Base-by-base conservation (phyloP, 2,797 vertebrate genomes). In the Meriones psammophilus region DNA sequence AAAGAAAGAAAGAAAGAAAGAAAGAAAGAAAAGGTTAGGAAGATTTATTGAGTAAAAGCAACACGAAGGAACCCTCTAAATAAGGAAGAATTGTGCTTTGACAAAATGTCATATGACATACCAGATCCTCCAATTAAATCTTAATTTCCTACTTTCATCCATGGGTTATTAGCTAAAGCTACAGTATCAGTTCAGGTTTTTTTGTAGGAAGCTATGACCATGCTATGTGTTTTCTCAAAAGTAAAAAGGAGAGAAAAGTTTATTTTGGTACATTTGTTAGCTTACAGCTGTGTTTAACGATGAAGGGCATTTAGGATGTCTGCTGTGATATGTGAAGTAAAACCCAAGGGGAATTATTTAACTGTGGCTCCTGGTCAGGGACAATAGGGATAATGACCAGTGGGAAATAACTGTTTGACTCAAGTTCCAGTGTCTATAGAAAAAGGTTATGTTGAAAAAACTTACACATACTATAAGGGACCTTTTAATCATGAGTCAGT, bases 241-340 rank as follows among this genome's bases (percentile, higher is more conserved):
- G 94, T 50, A 12, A 95, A 97, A 97, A 89, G 64, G 94, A 98
- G 92, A 97, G 60, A 77, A 83, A 90, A 91, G 79, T 88, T 13
- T 86, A 56, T 97, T 96, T 97, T 91, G 90, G 28, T 91, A 87
- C 20, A 96, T 95, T 90, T 73, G 73, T 94, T 97, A 97, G 91
- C 64, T 88, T 94, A 93, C 94, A 98, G 64, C 97, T 98, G 97
- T 84, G 95, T 85, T 96, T 97, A 96, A 97, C 98, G 98, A 94
- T 39, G 94, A 97, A 50, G 83, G 30, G 88, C 94, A 85, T 90
- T 97, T 94, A 66, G 80, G 14, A 90, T 95, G 94, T 96, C 93
- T 20, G 9, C 96, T 96, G 97, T 97, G 95, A 86, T 92, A 68
- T 94, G 66, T 91, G 91, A 96, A 95, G 94, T 66, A 97, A 97